phyloP scores from a whole-genome alignment of 2,888 invertebrate genomes.

The Chrysolina americana region DNA sequence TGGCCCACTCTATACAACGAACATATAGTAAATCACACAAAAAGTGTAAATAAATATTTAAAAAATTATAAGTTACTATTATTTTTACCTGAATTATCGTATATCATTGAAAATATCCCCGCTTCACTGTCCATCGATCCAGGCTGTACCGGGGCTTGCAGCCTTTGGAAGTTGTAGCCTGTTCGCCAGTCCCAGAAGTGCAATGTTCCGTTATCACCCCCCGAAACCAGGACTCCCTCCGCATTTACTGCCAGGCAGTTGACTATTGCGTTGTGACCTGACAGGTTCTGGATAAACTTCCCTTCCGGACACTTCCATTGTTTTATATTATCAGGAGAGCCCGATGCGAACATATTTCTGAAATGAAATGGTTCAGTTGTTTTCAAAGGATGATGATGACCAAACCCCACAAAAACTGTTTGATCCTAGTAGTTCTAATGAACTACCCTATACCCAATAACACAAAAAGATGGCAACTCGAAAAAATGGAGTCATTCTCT shows the following conservation, averaged over 20 bases:
- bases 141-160: constrained; percentile 93
- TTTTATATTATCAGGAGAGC: constrained; percentile 98
- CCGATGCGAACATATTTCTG: constrained; percentile 95
- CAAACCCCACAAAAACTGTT: too few relatives aligned
- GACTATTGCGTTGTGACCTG: constrained; percentile 97
- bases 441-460: too few relatives aligned
- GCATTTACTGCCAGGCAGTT: constrained; percentile 96
- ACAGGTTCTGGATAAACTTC: constrained; percentile 95
- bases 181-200: constrained; percentile 99
- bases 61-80: too few relatives aligned
- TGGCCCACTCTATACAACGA: too few relatives aligned
- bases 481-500: too few relatives aligned
- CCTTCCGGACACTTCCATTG: constrained; percentile 99
- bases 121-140: constrained; percentile 99
- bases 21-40: too few relatives aligned
- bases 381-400: neutral
- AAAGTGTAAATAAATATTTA: too few relatives aligned
- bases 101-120: constrained; percentile 96
- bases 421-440: too few relatives aligned
- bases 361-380: neutral
- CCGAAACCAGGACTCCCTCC: constrained; percentile 96
- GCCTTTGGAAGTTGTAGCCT: constrained; percentile 97
- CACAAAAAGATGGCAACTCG: too few relatives aligned
- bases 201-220: constrained; percentile 98
- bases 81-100: constrained; percentile 81